These are phyloP conservation scores for Hippotragus niger DNA, from an alignment of 2,113 vertebrate species.

Conservation along the genomic window DNA sequence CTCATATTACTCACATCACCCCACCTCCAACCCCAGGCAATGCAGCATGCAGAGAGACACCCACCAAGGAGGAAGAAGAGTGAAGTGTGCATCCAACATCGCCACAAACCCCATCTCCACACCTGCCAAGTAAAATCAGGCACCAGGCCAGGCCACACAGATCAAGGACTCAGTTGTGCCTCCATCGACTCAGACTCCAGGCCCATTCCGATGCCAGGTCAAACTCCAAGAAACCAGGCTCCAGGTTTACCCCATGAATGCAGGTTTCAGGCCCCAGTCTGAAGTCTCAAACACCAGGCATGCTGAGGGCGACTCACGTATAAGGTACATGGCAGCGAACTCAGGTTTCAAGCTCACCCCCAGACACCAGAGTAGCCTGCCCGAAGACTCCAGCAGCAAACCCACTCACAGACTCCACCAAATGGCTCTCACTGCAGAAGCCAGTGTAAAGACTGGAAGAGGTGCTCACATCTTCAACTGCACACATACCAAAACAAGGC, in stretches of 20 bases:
- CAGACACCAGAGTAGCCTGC: no score
- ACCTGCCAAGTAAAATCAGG: no score
- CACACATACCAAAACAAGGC: no score
- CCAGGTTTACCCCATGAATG: neutral
- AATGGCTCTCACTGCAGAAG: no score
- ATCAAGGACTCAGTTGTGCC: neutral
- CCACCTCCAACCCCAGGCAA: neutral
- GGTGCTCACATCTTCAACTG: no score
- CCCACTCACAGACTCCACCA: no score
- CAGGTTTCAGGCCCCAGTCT: neutral
- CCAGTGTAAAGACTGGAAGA: no score
- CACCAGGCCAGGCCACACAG: neutral
- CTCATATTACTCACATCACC: neutral
- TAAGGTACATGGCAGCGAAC: no score
- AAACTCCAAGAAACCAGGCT: neutral
- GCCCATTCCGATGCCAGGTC: neutral
- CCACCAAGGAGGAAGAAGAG: neutral
- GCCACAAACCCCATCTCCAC: neutral
- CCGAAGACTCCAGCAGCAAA: no score
- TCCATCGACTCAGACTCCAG: neutral
- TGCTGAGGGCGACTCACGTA: no score
- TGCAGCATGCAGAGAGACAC: neutral
- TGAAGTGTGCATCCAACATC: neutral
- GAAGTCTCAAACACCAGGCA: no score
- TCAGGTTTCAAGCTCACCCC: no score